phyloP scores from a whole-genome alignment of 2,797 vertebrate genomes.

The Manis javanica region DNA sequence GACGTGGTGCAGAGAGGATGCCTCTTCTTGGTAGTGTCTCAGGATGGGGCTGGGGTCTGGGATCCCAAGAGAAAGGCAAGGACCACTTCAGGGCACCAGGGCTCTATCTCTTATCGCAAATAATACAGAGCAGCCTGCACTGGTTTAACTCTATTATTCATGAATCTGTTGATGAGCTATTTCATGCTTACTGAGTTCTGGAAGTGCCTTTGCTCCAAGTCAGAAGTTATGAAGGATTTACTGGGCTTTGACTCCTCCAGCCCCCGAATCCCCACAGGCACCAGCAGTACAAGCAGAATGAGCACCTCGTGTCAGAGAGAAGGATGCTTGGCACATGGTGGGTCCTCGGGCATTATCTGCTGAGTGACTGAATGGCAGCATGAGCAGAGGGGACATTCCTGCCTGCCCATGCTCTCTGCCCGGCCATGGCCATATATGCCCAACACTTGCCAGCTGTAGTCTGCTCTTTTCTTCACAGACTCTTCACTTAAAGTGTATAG shows the following conservation, averaged over 20 bases:
- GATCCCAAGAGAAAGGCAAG: neutral
- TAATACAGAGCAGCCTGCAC: neutral
- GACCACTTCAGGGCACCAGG: neutral
- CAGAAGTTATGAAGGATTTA: neutral
- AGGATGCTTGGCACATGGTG: rapidly evolving
- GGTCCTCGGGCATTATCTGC: neutral
- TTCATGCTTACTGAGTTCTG: neutral
- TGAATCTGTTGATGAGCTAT: neutral
- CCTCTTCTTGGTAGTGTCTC: neutral
- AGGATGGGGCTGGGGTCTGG: neutral
- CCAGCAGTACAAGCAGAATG: neutral
- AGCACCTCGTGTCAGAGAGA: neutral
- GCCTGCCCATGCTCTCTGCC: neutral
- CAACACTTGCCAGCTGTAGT: neutral
- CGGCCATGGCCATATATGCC: neutral
- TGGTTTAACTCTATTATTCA: neutral
- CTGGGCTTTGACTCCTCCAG: neutral
- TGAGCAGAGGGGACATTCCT: neutral
- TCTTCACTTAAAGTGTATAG: neutral
- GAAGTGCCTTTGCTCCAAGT: neutral
- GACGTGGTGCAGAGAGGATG: neutral
- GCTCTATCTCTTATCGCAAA: neutral
- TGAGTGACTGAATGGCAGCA: neutral
- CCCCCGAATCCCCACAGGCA: neutral
- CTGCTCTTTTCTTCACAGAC: neutral